These are phyloP conservation scores for Electrophaes corylata DNA, from an alignment of 2,888 invertebrate species.

Conservation along the genomic window DNA sequence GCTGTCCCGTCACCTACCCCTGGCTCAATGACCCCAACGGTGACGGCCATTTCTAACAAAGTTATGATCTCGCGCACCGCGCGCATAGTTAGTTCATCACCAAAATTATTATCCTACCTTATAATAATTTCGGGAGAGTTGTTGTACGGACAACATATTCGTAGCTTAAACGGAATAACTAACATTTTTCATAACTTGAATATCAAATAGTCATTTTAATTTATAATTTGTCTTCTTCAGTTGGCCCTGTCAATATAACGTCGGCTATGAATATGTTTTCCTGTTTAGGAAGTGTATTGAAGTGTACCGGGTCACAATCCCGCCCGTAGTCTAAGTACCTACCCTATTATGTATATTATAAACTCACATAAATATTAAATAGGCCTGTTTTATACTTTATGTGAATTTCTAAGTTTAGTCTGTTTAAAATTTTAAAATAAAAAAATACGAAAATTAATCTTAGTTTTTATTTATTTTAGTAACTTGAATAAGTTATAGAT, in stretches of 20 bases:
- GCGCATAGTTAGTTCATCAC: slow-evolving; percentile 73
- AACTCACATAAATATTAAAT: slow-evolving; percentile 84
- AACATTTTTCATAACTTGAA: slow-evolving; percentile 31
- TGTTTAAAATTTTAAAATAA: slow-evolving; percentile 81
- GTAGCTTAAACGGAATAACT: slow-evolving; percentile 43
- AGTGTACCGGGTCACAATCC: slow-evolving; percentile 84
- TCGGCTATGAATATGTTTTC: slow-evolving; percentile 69
- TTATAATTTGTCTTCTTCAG: slow-evolving; percentile 22
- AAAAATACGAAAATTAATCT: slow-evolving; percentile 65
- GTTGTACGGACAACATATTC: slow-evolving; percentile 70
- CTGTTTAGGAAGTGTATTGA: slow-evolving; percentile 60
- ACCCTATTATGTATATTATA: slow-evolving; percentile 83
- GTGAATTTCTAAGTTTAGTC: slow-evolving; percentile 84
- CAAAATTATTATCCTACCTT: slow-evolving; percentile 39
- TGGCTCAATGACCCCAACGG: slow-evolving; percentile 97
- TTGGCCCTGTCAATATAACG: slow-evolving; percentile 12
- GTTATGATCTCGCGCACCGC: slow-evolving; percentile 75
- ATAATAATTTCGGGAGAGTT: slow-evolving; percentile 64
- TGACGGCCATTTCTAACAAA: slow-evolving; percentile 91
- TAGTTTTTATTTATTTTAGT: neutral
- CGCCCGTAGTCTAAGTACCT: slow-evolving; percentile 83
- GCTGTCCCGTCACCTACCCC: slow-evolving; percentile 97
- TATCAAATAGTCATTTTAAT: slow-evolving; percentile 28
- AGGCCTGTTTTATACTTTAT: slow-evolving; percentile 82
- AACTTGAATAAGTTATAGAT: too few relatives aligned